These are phyloP conservation scores for Campopleginae sp. DNA, from an alignment of 2,888 invertebrate species.

Conservation along the genomic window DNA sequence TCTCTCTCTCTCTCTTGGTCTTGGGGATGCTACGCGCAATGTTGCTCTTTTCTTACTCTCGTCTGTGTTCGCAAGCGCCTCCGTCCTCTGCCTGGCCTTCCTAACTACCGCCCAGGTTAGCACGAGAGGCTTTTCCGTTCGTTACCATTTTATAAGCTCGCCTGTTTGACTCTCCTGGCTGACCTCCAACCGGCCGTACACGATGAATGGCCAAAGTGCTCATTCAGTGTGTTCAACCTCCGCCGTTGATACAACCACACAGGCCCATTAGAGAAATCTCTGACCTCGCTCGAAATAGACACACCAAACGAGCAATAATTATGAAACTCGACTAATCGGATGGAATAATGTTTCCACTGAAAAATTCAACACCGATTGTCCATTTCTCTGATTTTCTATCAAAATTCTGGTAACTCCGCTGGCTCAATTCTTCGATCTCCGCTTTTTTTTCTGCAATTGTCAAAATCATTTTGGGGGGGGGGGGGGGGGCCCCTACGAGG, in stretches of 20 bases:
- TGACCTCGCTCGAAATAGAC: conserved; percentile 9
- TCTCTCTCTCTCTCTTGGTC: not conserved
- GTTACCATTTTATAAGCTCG: conserved; percentile 7
- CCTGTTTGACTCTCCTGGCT: conserved; percentile 52
- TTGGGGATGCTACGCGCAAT: not conserved
- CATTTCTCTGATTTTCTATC: not conserved
- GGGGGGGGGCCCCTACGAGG: too few relatives aligned
- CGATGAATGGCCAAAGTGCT: conserved; percentile 80
- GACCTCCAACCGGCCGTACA: conserved; percentile 71
- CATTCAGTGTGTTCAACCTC: conserved; percentile 72
- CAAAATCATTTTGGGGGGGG: too few relatives aligned
- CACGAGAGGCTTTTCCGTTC: conserved; percentile 2
- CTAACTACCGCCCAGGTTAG: conserved; percentile 18
- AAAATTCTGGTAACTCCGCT: not conserved
- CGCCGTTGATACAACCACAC: not conserved
- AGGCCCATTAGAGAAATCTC: conserved; percentile 55
- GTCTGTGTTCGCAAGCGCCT: conserved; percentile 8
- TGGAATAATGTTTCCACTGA: not conserved
- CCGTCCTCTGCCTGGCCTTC: not conserved
- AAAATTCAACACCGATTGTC: not conserved
- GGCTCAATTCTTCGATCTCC: too few relatives aligned
- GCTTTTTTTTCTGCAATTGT: not conserved
- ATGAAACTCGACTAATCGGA: not conserved
- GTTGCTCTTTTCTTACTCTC: not conserved
- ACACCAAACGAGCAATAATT: not conserved